Percentiles rank a stretch among this genome's conserved stretches.
Evolutionary conservation across 2,797 vertebrate species (phyloP).

Genomic region (Falco biarmicus): DNA sequence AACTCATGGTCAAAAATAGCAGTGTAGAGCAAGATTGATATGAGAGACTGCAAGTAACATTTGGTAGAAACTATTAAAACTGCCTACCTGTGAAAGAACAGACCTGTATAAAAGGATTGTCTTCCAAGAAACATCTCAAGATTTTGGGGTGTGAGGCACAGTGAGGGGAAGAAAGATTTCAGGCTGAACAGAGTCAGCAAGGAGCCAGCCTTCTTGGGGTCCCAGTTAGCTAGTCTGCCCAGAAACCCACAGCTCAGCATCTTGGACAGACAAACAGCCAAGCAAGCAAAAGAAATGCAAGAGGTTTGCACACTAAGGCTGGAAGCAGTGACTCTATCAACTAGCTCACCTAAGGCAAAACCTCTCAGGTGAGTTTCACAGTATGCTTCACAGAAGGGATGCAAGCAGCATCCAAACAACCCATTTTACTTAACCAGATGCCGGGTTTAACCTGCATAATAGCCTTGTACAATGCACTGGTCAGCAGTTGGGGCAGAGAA

Average conservation of each 20-base stretch:
- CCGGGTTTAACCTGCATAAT: not conserved
- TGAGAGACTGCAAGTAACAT: not conserved
- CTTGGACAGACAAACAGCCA: not conserved
- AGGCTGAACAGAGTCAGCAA: not conserved
- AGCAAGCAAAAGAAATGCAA: not conserved
- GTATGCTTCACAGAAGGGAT: not conserved
- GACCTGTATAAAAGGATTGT: not conserved
- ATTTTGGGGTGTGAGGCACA: not conserved
- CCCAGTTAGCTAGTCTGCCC: not conserved
- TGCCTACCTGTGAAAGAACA: not conserved
- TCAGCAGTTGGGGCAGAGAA: not conserved
- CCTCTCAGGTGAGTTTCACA: not conserved
- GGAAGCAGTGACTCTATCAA: not conserved
- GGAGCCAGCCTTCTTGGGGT: not conserved
- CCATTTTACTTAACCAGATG: not conserved
- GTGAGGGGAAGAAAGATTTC: not conserved
- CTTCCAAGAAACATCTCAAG: not conserved
- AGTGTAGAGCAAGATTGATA: not conserved
- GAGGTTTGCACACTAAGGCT: not conserved
- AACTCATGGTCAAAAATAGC: not conserved
- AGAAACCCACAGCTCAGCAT: not conserved
- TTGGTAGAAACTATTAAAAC: not conserved
- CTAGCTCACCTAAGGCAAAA: not conserved
- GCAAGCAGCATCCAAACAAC: not conserved
- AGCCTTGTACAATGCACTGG: not conserved